These are phyloP conservation scores for Phyllotreta cruciferae DNA, from an alignment of 2,888 invertebrate species.

Conservation along the genomic window DNA sequence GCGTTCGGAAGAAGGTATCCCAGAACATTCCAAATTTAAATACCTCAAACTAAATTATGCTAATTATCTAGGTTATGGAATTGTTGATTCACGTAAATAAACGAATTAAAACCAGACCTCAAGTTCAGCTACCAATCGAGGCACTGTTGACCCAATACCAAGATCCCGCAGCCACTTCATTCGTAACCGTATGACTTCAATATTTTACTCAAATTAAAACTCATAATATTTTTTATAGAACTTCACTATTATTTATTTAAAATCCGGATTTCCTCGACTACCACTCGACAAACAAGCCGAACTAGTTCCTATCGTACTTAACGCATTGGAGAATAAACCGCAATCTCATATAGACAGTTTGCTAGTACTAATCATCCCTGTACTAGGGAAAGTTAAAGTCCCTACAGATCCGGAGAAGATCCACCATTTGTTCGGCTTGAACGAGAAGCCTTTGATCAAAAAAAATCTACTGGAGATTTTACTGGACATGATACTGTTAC, in stretches of 20 bases:
- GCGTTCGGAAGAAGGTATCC: constrained; percentile 67
- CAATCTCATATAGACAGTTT: constrained; percentile 86
- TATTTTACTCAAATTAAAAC: constrained; percentile 3
- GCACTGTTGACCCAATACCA: constrained; percentile 81
- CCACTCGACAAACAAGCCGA: constrained; percentile 76
- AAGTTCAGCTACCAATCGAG: constrained; percentile 86
- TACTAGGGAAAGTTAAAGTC: constrained; percentile 75
- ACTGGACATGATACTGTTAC: constrained; percentile 82
- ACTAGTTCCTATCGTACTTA: constrained; percentile 76
- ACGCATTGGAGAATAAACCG: constrained; percentile 81
- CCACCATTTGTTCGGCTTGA: constrained; percentile 71
- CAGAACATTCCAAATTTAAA: background rate
- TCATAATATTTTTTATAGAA: constrained; percentile 68
- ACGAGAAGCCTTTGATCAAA: constrained; percentile 74
- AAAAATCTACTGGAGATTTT: constrained; percentile 77
- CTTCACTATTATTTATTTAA: constrained; percentile 92
- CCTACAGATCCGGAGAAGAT: constrained; percentile 70
- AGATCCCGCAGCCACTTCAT: constrained; percentile 77
- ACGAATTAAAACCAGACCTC: constrained; percentile 82
- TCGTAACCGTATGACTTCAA: constrained; percentile 74
- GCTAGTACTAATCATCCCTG: constrained; percentile 79
- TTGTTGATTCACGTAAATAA: constrained; percentile 90
- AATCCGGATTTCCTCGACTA: constrained; percentile 87
- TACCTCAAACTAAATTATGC: background rate
- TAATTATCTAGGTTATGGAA: constrained; percentile 79